Percentiles rank a stretch among this genome's conserved stretches.
Evolutionary conservation across 2,113 vertebrate species (phyloP).

Genomic region (Lepisosteus oculatus): DNA sequence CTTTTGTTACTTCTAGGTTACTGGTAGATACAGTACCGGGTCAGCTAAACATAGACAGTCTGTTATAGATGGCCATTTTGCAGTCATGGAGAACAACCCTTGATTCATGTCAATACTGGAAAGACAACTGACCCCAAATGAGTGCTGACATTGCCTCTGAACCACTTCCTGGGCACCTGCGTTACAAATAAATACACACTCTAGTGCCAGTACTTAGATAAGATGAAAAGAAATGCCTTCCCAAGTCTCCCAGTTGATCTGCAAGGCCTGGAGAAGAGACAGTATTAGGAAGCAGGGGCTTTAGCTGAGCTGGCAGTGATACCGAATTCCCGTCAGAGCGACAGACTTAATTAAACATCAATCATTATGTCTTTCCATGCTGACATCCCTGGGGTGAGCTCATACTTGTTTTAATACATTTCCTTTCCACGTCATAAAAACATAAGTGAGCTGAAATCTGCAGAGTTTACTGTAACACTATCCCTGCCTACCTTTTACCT

Average conservation of each 20-base stretch:
- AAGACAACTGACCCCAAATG: background rate
- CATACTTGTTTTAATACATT: background rate
- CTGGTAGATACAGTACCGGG: too few species aligned
- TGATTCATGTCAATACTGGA: background rate
- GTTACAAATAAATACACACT: background rate
- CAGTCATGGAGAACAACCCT: background rate
- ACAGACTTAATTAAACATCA: constrained; percentile 3
- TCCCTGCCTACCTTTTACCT: background rate
- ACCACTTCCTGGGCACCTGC: background rate
- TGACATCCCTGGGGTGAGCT: background rate
- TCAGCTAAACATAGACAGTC: too few species aligned
- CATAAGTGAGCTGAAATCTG: background rate
- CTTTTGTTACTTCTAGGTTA: too few species aligned
- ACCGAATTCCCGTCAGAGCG: background rate
- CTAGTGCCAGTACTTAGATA: background rate
- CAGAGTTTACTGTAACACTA: background rate
- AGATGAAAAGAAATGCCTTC: too few species aligned
- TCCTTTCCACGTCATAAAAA: background rate
- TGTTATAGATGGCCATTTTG: too few species aligned
- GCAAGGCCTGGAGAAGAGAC: background rate
- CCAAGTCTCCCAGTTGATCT: too few species aligned
- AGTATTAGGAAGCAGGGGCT: background rate
- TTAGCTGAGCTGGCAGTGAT: background rate
- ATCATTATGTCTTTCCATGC: background rate
- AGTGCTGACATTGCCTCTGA: background rate